These are phyloP conservation scores for Furcifer pardalis DNA, from an alignment of 2,797 vertebrate genomes.

Conservation along the genomic window DNA sequence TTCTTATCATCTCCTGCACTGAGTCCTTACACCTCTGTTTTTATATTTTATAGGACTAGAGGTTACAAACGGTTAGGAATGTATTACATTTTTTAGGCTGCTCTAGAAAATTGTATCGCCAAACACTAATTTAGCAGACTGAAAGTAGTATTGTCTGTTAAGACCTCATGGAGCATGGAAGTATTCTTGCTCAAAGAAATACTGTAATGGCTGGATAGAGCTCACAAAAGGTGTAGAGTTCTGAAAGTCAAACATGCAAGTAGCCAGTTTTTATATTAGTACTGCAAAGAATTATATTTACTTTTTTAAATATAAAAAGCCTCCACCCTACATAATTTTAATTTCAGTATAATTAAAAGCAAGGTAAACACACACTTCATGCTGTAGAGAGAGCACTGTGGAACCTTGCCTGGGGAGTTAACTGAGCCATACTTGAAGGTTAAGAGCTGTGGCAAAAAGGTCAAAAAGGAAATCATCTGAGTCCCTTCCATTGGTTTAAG, in stretches of 20 bases:
- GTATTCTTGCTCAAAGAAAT: not conserved
- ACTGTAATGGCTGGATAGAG: not conserved
- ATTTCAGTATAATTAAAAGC: slow-evolving; percentile 39
- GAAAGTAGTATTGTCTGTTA: not conserved
- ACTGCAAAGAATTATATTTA: slow-evolving; percentile 4
- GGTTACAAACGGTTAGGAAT: not conserved
- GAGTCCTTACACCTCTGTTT: not conserved
- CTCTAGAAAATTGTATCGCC: not conserved
- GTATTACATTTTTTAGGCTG: not conserved
- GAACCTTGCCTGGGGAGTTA: slow-evolving; percentile 34
- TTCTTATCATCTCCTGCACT: not conserved
- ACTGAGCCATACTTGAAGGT: slow-evolving; percentile 41
- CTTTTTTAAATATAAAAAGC: slow-evolving; percentile 9
- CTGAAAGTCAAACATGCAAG: not conserved
- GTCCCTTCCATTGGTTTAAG: slow-evolving; percentile 42
- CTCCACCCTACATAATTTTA: slow-evolving; percentile 11
- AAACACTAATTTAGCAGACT: not conserved
- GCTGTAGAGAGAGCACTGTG: slow-evolving; percentile 13
- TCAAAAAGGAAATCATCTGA: slow-evolving; percentile 47
- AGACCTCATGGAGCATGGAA: not conserved
- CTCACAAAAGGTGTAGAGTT: not conserved
- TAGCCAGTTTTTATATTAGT: not conserved
- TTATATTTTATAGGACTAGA: slow-evolving; percentile 6
- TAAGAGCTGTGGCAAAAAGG: slow-evolving; percentile 48
- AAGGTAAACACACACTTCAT: slow-evolving; percentile 31